phyloP scores from a whole-genome alignment of 35 echinoderm and acorn worm species.

The Lytechinus variegatus region DNA sequence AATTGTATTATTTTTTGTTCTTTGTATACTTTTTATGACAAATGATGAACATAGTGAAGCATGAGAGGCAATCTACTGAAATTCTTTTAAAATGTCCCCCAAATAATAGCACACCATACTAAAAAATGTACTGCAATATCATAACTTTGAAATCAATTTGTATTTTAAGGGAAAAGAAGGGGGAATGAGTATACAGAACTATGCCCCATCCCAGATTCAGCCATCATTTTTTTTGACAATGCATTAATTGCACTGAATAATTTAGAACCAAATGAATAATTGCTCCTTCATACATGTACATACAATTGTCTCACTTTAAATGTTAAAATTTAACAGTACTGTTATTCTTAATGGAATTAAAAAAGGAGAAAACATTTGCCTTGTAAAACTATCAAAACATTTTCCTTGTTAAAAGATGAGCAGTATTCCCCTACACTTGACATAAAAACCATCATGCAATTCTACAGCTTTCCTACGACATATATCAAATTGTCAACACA shows the following conservation, averaged over 20 bases:
- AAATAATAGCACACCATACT: background rate
- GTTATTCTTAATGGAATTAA: background rate
- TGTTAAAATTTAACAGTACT: background rate
- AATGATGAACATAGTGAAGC: background rate
- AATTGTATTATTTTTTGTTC: too few species aligned
- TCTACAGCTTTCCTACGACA: constrained; percentile 24
- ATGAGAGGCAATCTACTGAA: background rate
- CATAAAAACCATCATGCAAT: background rate
- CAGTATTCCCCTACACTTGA: background rate
- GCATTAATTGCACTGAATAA: background rate
- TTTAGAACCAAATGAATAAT: background rate
- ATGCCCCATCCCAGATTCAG: background rate
- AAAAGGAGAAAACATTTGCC: too few species aligned
- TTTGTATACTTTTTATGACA: too few species aligned
- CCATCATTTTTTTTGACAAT: background rate
- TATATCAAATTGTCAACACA: background rate
- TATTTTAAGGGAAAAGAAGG: background rate
- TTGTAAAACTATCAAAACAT: too few species aligned
- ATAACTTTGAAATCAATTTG: background rate
- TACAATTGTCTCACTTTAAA: background rate
- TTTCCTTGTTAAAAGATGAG: background rate
- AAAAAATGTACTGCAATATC: background rate
- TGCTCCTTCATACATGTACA: background rate
- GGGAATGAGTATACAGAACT: background rate
- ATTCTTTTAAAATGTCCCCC: background rate